phyloP scores from a whole-genome alignment of 2,888 invertebrate genomes.

The Sicus ferrugineus region DNA sequence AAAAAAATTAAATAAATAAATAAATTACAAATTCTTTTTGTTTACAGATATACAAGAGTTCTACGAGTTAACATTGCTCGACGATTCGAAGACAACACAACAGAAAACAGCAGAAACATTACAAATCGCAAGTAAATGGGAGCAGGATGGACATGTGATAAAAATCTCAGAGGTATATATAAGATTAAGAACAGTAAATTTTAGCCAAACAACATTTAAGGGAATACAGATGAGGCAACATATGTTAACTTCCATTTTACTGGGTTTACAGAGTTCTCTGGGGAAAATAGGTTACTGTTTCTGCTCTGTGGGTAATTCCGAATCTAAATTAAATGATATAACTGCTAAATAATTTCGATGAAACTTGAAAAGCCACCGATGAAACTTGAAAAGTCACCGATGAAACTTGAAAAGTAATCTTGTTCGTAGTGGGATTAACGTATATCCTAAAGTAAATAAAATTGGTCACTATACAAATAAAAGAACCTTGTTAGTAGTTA shows the following conservation, averaged over 20 bases:
- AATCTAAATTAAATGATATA: too few relatives aligned
- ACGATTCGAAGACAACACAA: conserved; percentile 93
- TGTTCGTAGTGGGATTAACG: too few relatives aligned
- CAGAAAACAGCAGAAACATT: conserved; percentile 96
- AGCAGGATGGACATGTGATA: conserved; percentile 66
- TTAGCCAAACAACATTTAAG: background rate
- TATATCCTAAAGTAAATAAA: too few relatives aligned
- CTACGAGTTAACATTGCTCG: conserved; percentile 95
- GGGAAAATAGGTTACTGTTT: background rate
- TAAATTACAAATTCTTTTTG: background rate
- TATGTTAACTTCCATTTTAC: background rate
- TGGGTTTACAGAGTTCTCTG: background rate
- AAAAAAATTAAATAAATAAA: too few relatives aligned
- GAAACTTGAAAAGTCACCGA: too few relatives aligned
- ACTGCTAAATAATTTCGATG: too few relatives aligned
- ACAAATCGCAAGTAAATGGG: conserved; percentile 95
- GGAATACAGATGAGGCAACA: background rate
- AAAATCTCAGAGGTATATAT: conserved; percentile 64
- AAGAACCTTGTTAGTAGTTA: too few relatives aligned
- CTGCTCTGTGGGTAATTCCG: background rate
- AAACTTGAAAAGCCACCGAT: too few relatives aligned
- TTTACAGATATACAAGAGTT: conserved; percentile 97
- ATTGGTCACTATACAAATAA: too few relatives aligned
- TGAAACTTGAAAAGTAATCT: too few relatives aligned
- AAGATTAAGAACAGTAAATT: too few relatives aligned